phyloP scores from a whole-genome alignment of 2,113 vertebrate species.

The Pseudolaguvia tuberculata region DNA sequence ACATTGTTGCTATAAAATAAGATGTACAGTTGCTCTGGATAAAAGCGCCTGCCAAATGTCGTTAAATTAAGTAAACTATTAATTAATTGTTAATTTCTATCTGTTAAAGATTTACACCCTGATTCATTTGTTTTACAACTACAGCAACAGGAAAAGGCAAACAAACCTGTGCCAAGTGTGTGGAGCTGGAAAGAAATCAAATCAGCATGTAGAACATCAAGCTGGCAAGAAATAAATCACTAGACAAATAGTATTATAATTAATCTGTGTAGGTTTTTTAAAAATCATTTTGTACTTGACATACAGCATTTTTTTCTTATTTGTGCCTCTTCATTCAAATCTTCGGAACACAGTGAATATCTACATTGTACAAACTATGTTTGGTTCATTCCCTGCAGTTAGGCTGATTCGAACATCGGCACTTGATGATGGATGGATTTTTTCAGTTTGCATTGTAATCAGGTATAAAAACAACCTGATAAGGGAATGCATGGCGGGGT shows the following conservation, averaged over 20 bases:
- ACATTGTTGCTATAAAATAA: too few species aligned
- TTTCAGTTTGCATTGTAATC: not conserved
- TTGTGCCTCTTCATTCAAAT: not conserved
- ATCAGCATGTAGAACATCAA: not conserved
- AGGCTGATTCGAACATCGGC: not conserved
- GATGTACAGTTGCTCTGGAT: too few species aligned
- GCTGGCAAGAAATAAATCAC: not conserved
- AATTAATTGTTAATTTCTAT: too few species aligned
- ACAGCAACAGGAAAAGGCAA: too few species aligned
- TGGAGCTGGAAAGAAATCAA: not conserved
- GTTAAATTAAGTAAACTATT: too few species aligned
- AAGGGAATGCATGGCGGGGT: too few species aligned
- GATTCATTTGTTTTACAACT: not conserved
- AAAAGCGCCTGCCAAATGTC: too few species aligned
- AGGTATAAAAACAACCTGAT: too few species aligned
- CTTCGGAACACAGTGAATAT: not conserved
- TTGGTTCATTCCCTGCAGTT: not conserved
- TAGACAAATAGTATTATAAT: not conserved
- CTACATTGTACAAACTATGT: not conserved
- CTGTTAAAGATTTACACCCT: not conserved
- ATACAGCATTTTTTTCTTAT: not conserved
- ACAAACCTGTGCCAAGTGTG: not conserved
- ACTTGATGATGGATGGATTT: too few species aligned
- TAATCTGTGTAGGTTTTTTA: not conserved
- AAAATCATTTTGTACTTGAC: not conserved